Conservation (phyloP, 1,140 invertebrate species). For the Trichomalopsis sarcophagae region DNA sequence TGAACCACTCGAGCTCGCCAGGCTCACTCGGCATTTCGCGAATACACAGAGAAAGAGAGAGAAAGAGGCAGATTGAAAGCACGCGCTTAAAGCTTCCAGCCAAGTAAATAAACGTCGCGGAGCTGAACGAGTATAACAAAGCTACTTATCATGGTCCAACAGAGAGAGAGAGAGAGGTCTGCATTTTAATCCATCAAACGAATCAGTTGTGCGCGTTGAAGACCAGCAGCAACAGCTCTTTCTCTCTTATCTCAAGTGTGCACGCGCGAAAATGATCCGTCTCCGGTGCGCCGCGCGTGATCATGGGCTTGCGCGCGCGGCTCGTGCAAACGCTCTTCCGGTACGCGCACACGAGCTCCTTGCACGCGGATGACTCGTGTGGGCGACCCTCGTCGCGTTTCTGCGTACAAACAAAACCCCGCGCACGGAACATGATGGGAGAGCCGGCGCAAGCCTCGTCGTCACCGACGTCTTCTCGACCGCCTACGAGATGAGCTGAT, state of each 20-base stretch:
- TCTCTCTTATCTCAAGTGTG: slow-evolving; percentile 13
- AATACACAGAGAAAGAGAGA: too few species aligned
- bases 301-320: slow-evolving; percentile 54
- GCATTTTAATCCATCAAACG: slow-evolving; percentile 35
- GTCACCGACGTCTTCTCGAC: neutral
- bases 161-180: neutral
- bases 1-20: too few species aligned
- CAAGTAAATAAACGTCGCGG: too few species aligned
- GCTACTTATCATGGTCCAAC: neutral
- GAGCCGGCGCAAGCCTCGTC: too few species aligned
- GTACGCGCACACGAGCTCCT: slow-evolving; percentile 48
- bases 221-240: neutral
- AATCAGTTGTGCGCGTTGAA: slow-evolving; percentile 9
- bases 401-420: slow-evolving; percentile 65
- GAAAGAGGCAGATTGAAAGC: too few species aligned
- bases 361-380: slow-evolving; percentile 54
- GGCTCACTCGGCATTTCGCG: too few species aligned
- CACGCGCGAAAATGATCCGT: slow-evolving; percentile 43
- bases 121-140: neutral
- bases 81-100: too few species aligned
- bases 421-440: neutral
- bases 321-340: slow-evolving; percentile 53
- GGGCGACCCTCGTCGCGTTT: slow-evolving; percentile 61
- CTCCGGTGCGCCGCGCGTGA: slow-evolving; percentile 10
- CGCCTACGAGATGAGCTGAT: too few species aligned